Evolutionary conservation across 2,888 invertebrate genomes (phyloP), one percentile per base, ranked within the genome.

Genomic region (Lagria hirta): DNA sequence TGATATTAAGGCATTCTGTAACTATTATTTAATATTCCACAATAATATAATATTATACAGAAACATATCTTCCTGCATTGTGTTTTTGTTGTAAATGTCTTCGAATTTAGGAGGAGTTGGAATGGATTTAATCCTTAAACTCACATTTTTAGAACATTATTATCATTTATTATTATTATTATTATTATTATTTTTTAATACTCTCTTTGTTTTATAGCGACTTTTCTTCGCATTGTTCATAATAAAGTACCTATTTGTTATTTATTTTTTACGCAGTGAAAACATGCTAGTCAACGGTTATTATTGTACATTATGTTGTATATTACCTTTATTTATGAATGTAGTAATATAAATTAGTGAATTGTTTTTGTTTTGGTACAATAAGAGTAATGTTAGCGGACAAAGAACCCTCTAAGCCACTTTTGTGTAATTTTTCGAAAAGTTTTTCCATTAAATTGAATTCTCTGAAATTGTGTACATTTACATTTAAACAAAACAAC

Each of bases 221-320:
- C 30, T 30, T 38, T 18, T 18, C 10, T 8, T 17, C 30, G 30
- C 23, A 23, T 23, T 15, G 41, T 36, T 42, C 46, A 51, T 55
- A 52, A 51, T 34, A 47, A 48, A 49, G 57, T 57, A 58, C 57
- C 51, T 55, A 57, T 57, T 63, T 65, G 61, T 64, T 64, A 63
- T 64, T 63, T 64, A 62, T 62, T 64, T 62, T 61, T 59, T 61
- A 55, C 51, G 55, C 62, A 64, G 65, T 64, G 64, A 67, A 66
- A 57, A 60, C 62, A 65, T 70, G 68, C 70, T 70, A 70, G 70
- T 70, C 70, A 69, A 55, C 64, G 62, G 61, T 65, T 66, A 65
- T 63, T n/a, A n/a, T 64, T 65, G 64, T 66, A 65, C n/a, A n/a
- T n/a, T 62, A 63, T 63, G 61, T 64, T 67, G 66, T 66, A 64